These are phyloP conservation scores for Acropora yongei DNA, from an alignment of 64 coral and sea anemone species.

Conservation along the genomic window DNA sequence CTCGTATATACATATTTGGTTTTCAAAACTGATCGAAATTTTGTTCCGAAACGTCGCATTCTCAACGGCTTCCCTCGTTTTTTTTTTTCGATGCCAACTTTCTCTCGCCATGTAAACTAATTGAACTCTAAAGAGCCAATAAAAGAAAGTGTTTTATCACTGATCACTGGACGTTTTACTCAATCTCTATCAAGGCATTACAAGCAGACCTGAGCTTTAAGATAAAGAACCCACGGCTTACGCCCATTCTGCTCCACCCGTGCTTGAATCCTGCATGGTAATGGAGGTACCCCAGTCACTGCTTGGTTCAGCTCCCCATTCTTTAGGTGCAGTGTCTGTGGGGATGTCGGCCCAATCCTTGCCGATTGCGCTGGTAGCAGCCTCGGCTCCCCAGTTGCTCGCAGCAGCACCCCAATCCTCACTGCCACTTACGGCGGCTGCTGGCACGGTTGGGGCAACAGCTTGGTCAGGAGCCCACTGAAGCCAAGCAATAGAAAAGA, in stretches of 20 bases:
- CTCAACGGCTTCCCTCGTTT: too few relatives aligned
- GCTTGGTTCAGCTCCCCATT: constrained; percentile 62
- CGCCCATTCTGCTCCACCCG: constrained; percentile 25
- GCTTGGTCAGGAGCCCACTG: constrained; percentile 83
- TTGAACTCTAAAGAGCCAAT: not conserved
- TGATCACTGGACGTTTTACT: constrained; percentile 12
- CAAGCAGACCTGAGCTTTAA: not conserved
- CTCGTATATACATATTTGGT: too few relatives aligned
- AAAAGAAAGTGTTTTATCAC: not conserved
- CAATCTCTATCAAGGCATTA: constrained; percentile 10
- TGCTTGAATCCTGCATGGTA: constrained; percentile 38
- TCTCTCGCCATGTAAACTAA: too few relatives aligned
- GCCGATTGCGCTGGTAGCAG: not conserved
- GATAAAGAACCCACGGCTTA: not conserved
- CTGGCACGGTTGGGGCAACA: not conserved
- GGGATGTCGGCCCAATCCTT: constrained; percentile 48
- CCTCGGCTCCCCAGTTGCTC: not conserved
- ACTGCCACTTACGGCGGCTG: not conserved
- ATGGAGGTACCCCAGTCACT: constrained; percentile 69
- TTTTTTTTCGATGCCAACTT: too few relatives aligned
- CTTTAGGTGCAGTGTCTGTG: constrained; percentile 22
- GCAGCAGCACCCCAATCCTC: not conserved
- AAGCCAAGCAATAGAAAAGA: not conserved
- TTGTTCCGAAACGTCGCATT: too few relatives aligned
- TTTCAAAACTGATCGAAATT: too few relatives aligned